A percentile compares a stretch with the other conserved stretches of the same genome.
phyloP scores from a whole-genome alignment of 1,140 invertebrate species.

The Apolygus lucorum region DNA sequence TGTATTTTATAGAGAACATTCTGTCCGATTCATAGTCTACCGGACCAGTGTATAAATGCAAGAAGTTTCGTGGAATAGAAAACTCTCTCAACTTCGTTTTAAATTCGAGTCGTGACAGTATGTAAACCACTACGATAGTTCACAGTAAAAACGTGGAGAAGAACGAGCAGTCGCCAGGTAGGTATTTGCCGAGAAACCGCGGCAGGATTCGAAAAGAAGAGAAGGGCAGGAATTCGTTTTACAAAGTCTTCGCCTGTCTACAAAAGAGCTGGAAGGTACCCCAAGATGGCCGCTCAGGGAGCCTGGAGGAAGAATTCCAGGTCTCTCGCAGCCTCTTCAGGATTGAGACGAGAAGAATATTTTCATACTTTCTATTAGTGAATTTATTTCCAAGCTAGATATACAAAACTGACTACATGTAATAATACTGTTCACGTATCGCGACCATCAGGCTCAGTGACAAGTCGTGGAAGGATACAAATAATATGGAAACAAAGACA shows the following conservation, averaged over 20 bases:
- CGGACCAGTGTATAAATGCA: too few species aligned
- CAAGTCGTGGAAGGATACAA: not conserved
- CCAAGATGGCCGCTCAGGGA: not conserved
- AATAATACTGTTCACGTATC: not conserved
- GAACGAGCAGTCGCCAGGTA: not conserved
- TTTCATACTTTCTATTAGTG: too few species aligned
- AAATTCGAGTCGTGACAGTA: not conserved
- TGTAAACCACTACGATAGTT: not conserved
- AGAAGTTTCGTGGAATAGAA: too few species aligned
- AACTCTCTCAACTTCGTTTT: not conserved
- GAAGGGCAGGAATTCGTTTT: too few species aligned
- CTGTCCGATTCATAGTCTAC: too few species aligned
- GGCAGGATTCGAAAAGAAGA: too few species aligned
- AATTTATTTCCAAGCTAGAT: not conserved
- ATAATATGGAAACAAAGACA: not conserved
- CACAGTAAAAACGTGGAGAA: not conserved
- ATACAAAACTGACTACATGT: not conserved
- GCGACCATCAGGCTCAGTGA: not conserved
- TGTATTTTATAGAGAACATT: too few species aligned
- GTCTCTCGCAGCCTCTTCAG: not conserved
- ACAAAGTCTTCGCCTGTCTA: too few species aligned
- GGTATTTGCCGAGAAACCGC: not conserved
- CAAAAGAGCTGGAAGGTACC: not conserved
- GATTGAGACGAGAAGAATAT: not conserved
- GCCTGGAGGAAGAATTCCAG: not conserved